A percentile compares a stretch with the other conserved stretches of the same genome.
Evolutionary conservation across 2,113 vertebrate genomes (phyloP).

Genomic region (Chloropsis hardwickii): DNA sequence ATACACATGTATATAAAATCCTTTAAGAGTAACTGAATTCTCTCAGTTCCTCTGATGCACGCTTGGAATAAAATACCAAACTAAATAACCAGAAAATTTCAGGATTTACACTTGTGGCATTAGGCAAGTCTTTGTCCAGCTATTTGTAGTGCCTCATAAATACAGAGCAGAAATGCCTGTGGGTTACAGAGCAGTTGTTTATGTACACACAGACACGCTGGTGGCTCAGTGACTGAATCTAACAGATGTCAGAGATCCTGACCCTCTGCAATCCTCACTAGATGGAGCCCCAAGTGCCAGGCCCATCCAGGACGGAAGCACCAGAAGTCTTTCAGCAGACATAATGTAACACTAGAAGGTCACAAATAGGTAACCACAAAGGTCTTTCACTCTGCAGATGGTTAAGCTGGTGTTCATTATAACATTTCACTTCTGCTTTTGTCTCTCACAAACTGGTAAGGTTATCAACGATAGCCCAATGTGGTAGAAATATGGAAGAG

Average conservation of each 20-base stretch:
- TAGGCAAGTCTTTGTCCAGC: not conserved
- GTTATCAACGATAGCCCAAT: not conserved
- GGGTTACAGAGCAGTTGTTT: not conserved
- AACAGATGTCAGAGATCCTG: not conserved
- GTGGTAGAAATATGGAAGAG: not conserved
- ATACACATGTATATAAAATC: not conserved
- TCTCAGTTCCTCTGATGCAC: not conserved
- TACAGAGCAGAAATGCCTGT: not conserved
- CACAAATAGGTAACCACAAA: not conserved
- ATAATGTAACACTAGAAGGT: not conserved
- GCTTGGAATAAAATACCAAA: not conserved
- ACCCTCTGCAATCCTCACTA: not conserved
- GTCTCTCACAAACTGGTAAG: not conserved
- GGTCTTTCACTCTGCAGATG: not conserved
- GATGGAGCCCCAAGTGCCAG: not conserved
- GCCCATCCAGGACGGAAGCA: fast-evolving
- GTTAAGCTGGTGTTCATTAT: not conserved
- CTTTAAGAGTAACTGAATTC: not conserved
- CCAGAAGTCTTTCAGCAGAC: not conserved
- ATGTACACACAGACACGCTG: not conserved
- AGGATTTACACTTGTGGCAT: not conserved
- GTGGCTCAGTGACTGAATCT: not conserved
- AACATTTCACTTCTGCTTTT: not conserved
- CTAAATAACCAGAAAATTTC: not conserved
- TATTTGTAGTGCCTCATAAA: not conserved